Percentiles rank a stretch among this genome's conserved stretches.
phyloP scores from a whole-genome alignment of 2,888 invertebrate species.

The Chorisops tibialis region DNA sequence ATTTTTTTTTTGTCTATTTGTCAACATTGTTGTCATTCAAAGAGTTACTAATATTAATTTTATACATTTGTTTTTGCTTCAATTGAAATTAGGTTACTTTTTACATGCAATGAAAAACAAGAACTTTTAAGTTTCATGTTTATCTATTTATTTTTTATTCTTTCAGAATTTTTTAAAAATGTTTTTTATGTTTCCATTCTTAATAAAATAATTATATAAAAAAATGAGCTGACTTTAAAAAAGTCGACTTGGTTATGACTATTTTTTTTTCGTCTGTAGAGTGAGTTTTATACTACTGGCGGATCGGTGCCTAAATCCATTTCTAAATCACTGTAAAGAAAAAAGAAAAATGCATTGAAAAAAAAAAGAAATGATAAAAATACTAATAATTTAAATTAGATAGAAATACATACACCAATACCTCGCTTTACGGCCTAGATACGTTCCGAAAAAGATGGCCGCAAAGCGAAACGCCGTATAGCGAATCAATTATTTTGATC shows the following conservation, averaged over 20 bases:
- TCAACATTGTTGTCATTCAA: no score
- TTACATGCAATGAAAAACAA: constrained; percentile 1
- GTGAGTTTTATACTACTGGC: constrained; percentile 46
- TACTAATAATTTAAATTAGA: no score
- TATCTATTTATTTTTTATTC: neutral
- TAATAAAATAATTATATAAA: neutral
- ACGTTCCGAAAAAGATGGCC: no score
- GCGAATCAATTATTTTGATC: no score
- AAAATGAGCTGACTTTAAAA: constrained; percentile 14
- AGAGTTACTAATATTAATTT: neutral
- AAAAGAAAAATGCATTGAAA: neutral
- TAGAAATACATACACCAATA: no score
- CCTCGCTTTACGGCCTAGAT: no score
- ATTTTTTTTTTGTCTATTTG: no score
- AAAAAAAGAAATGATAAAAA: no score
- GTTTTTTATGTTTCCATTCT: neutral
- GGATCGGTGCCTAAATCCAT: constrained; percentile 48
- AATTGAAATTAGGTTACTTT: neutral
- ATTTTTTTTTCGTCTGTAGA: constrained; percentile 1
- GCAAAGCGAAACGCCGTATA: no score
- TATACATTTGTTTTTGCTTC: neutral
- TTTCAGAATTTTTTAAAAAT: constrained; percentile 2
- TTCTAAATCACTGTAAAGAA: constrained; percentile 26
- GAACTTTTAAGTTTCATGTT: constrained; percentile 1
- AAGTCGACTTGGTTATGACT: constrained; percentile 25